Conservation (phyloP, 2,888 invertebrate species). For the Epirrhoe tristata region DNA sequence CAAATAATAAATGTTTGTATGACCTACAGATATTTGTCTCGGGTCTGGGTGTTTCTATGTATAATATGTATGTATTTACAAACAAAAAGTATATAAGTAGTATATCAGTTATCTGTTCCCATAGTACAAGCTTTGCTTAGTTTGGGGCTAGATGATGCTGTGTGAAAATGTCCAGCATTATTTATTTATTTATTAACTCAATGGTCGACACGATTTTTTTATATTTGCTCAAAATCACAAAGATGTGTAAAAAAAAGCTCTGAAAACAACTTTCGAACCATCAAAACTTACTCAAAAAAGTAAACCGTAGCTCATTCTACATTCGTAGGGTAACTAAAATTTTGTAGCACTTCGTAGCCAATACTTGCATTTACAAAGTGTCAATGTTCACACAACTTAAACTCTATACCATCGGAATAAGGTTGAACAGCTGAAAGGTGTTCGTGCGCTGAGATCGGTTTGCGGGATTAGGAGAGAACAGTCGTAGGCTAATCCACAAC, state of each 20-base stretch:
- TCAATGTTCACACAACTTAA: background rate
- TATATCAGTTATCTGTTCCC: too few species aligned
- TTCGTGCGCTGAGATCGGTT: conserved; percentile 49
- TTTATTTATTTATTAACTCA: too few species aligned
- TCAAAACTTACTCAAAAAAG: background rate
- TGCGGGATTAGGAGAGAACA: conserved; percentile 46
- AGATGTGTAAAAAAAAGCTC: background rate
- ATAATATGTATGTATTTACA: too few species aligned
- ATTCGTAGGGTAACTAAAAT: conserved; percentile 13
- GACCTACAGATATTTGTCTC: too few species aligned
- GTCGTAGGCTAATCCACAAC: conserved; percentile 45
- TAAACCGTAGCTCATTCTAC: conserved; percentile 16
- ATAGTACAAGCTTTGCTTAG: too few species aligned
- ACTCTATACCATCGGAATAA: background rate
- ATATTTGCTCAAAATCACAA: too few species aligned
- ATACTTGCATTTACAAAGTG: background rate
- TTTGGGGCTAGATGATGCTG: too few species aligned
- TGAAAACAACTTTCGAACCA: background rate
- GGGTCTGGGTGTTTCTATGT: too few species aligned
- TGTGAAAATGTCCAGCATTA: too few species aligned
- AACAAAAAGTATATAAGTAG: too few species aligned
- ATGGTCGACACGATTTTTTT: too few species aligned
- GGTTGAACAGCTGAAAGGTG: conserved; percentile 27
- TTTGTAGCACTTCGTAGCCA: conserved; percentile 23
- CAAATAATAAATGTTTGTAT: too few species aligned